Percentiles rank a stretch among this genome's conserved stretches.
phyloP scores from a whole-genome alignment of 2,888 invertebrate species.

The Acronicta alni region DNA sequence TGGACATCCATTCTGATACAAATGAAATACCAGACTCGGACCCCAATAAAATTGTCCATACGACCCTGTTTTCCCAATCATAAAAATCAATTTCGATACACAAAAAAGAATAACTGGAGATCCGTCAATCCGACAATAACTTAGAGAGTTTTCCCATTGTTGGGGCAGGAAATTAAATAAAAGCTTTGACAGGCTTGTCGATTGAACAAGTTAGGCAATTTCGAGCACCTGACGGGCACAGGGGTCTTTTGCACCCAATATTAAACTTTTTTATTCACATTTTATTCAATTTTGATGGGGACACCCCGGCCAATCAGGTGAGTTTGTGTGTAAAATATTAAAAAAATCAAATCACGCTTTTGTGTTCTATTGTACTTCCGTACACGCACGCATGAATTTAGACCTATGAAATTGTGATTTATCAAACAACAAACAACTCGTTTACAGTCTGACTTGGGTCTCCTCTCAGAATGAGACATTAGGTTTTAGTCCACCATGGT shows the following conservation, averaged over 20 bases:
- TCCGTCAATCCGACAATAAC: conserved; percentile 38
- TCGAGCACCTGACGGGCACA: conserved; percentile 39
- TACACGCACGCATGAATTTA: too few relatives aligned
- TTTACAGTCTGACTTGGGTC: too few relatives aligned
- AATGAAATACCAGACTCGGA: not conserved
- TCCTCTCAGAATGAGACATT: too few relatives aligned
- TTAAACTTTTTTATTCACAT: conserved; percentile 34
- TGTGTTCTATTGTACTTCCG: too few relatives aligned
- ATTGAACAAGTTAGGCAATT: conserved; percentile 52
- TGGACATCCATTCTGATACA: too few relatives aligned
- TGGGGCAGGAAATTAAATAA: conserved; percentile 53
- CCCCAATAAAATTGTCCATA: too few relatives aligned
- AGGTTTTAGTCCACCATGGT: too few relatives aligned
- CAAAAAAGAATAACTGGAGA: conserved; percentile 14
- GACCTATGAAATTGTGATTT: too few relatives aligned
- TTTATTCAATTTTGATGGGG: conserved; percentile 41
- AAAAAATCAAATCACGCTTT: too few relatives aligned
- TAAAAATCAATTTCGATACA: conserved; percentile 15
- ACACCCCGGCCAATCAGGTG: not conserved
- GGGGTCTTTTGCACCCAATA: conserved; percentile 28
- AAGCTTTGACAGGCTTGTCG: conserved; percentile 38
- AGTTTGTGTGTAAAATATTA: not conserved
- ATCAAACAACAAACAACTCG: too few relatives aligned
- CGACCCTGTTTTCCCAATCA: not conserved
- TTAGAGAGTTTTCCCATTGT: conserved; percentile 8